Evolutionary conservation across 1,140 invertebrate genomes (phyloP), one percentile per base, ranked within the genome.

Genomic region (Sycobia sp.): DNA sequence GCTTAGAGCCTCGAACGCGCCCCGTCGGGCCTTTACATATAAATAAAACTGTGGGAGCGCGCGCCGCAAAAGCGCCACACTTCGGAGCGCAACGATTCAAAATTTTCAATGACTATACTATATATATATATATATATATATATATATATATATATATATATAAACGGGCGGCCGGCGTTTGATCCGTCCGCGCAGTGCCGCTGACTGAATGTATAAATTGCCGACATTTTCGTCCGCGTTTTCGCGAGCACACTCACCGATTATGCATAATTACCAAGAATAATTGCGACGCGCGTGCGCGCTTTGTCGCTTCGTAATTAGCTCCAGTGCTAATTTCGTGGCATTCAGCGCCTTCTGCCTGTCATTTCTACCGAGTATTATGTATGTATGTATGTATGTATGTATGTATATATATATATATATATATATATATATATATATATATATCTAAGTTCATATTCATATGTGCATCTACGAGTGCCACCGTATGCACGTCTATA

Each of bases 291-390:
- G 13, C 32, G 29, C 22, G 32, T 14, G 7, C 9, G 60, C 22
- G 29, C 4, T 36, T 62, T 54, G 39, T 54, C 67, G 58, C 51
- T n/a, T n/a, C 53, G 67, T 77, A 75, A 77, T 77, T 77, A 76
- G 75, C 74, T 72, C 67, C 62, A 67, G 69, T 71, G 74, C 71
- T 77, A 75, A 76, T 75, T 76, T 76, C 54, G 65, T 36, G 55
- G 25, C 66, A 65, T 73, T 76, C 74, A 71, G 67, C 53, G 62
- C 10, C 36, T 34, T 59, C 18, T 46, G 14, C 16, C 20, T 16
- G 22, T 14, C 36, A 23, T 51, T 36, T 32, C 41, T 44, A 5
- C 14, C 38, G n/a, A 39, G 14, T 46, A 46, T 7, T 10, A 29
- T 18, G 4, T 13, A 4, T 18, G 3, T 43, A 32, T 14, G 25